These are phyloP conservation scores for Umimayanthus chanpuru DNA, from an alignment of 92 coral and sea anemone genomes.

Conservation along the genomic window DNA sequence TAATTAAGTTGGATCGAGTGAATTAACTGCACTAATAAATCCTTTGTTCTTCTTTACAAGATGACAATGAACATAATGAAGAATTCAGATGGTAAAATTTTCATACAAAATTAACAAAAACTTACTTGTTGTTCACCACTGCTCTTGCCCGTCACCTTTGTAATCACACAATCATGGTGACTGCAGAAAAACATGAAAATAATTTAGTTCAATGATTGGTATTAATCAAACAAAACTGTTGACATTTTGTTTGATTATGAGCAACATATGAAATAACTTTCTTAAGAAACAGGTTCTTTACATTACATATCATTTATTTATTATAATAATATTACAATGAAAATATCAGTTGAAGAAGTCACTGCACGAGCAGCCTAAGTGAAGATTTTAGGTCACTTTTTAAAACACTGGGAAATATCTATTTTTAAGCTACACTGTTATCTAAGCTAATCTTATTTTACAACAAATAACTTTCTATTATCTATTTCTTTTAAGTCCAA, in stretches of 20 bases:
- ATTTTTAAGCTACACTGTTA: too few species aligned
- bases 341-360: background rate
- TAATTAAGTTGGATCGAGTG: too few species aligned
- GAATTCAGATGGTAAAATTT: background rate
- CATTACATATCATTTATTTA: background rate
- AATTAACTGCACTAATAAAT: too few species aligned
- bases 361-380: background rate
- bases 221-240: too few species aligned
- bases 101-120: background rate
- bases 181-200: background rate
- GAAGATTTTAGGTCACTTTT: too few species aligned
- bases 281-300: background rate
- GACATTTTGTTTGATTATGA: too few species aligned
- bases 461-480: too few species aligned
- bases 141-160: background rate
- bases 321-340: background rate
- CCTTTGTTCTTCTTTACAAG: too few species aligned
- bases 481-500: too few species aligned
- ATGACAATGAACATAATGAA: too few species aligned
- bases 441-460: too few species aligned
- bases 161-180: background rate
- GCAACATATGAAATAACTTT: background rate
- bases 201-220: background rate
- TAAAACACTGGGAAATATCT: too few species aligned
- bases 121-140: conserved; percentile 11